These are phyloP conservation scores for Dendrolimus pini DNA, from an alignment of 2,888 invertebrate species.

Conservation along the genomic window DNA sequence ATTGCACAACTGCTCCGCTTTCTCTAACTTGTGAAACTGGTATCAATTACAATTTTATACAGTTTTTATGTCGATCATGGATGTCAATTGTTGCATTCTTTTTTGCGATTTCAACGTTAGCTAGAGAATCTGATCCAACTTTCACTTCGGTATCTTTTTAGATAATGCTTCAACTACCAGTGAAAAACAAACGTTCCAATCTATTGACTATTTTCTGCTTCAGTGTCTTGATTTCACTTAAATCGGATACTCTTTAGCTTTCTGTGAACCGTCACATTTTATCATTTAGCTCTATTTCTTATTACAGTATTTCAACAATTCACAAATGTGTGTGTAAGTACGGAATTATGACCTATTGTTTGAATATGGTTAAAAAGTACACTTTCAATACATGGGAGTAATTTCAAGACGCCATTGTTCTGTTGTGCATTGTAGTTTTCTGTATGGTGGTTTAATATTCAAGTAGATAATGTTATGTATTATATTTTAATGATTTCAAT, in stretches of 20 bases:
- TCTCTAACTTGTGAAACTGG: conserved; percentile 26
- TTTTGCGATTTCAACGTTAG: background rate
- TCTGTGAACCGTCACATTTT: background rate
- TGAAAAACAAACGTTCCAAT: background rate
- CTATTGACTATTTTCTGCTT: background rate
- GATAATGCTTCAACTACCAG: background rate
- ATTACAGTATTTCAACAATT: background rate
- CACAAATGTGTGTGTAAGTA: background rate
- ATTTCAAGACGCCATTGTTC: conserved; percentile 46
- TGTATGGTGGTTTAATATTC: too few species aligned
- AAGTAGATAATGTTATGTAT: background rate
- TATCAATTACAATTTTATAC: conserved; percentile 21
- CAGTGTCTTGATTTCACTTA: background rate
- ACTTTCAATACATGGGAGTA: conserved; percentile 41
- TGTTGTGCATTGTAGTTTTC: conserved; percentile 20
- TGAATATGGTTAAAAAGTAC: conserved; percentile 29
- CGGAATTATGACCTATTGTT: conserved; percentile 25
- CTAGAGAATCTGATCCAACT: background rate
- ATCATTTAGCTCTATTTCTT: background rate
- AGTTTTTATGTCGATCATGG: conserved; percentile 14
- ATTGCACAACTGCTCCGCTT: conserved; percentile 28
- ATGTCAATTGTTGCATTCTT: background rate
- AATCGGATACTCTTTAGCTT: too few species aligned
- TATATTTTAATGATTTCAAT: background rate
- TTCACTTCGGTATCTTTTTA: background rate